These are phyloP conservation scores for Campoletis sonorensis DNA, from an alignment of 1,140 invertebrate genomes.

Conservation along the genomic window DNA sequence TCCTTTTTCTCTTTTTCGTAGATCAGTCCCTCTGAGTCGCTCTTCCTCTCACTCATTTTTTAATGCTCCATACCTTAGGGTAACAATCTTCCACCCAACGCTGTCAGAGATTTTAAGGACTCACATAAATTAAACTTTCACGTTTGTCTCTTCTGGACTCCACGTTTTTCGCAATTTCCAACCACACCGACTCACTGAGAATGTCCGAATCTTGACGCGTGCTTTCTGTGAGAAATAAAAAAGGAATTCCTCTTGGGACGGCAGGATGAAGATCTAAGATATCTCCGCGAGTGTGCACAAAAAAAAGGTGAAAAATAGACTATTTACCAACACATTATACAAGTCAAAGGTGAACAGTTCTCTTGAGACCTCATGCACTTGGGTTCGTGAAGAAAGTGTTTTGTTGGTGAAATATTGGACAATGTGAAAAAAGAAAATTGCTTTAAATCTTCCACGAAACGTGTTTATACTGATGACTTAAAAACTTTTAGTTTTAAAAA, in stretches of 20 bases:
- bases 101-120: constrained; percentile 1
- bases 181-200: not conserved
- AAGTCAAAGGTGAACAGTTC: too few relatives aligned
- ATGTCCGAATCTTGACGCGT: not conserved
- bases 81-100: not conserved
- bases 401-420: too few relatives aligned
- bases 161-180: not conserved
- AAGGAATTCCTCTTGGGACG: not conserved
- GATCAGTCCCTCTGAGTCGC: not conserved
- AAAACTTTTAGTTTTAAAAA: not conserved
- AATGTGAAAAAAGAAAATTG: too few relatives aligned
- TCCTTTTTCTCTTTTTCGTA: not conserved
- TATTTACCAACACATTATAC: too few relatives aligned
- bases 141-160: not conserved
- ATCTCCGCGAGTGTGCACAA: not conserved
- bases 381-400: too few relatives aligned
- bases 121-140: constrained; percentile 12
- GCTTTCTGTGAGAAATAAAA: not conserved
- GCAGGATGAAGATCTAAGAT: not conserved
- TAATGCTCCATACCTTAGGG: not conserved
- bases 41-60: not conserved
- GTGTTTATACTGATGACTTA: too few relatives aligned
- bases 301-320: not conserved
- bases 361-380: too few relatives aligned
- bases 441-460: too few relatives aligned